phyloP scores from a whole-genome alignment of 2,113 vertebrate genomes.

The Poeciliopsis occidentalis region DNA sequence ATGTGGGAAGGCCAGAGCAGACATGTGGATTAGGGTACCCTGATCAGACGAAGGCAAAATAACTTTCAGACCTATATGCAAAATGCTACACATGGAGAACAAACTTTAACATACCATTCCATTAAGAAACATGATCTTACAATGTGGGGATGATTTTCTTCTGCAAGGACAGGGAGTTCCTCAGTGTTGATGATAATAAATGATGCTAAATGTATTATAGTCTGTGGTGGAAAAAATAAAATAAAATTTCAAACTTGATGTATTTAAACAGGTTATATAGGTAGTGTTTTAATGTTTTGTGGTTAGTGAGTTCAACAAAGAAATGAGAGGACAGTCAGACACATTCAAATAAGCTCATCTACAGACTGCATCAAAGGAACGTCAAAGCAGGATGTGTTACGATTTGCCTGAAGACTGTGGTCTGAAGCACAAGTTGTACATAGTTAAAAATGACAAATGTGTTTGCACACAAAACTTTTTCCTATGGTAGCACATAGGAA shows the following conservation, averaged over 20 bases:
- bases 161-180: too few relatives aligned
- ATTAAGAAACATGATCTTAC: too few relatives aligned
- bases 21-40: neutral
- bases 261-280: neutral
- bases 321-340: neutral
- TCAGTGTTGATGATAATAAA: too few relatives aligned
- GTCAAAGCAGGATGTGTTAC: conserved; percentile 46
- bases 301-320: neutral
- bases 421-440: neutral
- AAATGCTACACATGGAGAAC: neutral
- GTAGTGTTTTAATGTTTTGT: neutral
- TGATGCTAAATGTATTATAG: neutral
- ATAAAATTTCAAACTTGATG: neutral
- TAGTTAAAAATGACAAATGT: neutral
- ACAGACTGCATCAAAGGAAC: neutral
- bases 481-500: neutral
- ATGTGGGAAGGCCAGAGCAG: neutral
- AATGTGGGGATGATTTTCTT: too few relatives aligned
- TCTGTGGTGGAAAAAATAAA: neutral
- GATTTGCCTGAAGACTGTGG: neutral
- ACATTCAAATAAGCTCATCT: neutral
- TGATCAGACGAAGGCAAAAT: neutral
- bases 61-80: neutral
- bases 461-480: neutral
- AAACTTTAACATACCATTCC: neutral